Conservation (phyloP, 1,140 invertebrate species). For the Nasonia vitripennis region DNA sequence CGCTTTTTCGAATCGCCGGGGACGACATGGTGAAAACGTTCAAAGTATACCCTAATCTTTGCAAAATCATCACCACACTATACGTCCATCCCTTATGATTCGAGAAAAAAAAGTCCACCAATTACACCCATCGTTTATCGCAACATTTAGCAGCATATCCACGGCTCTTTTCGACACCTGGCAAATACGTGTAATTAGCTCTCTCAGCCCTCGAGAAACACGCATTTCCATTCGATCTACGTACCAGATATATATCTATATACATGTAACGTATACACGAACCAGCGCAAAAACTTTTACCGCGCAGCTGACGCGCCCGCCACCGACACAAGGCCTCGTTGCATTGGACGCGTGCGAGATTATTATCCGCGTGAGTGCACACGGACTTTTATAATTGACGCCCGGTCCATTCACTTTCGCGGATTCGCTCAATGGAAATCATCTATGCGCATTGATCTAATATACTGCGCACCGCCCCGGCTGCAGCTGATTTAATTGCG, state of each 20-base stretch:
- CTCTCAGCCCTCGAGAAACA: not conserved
- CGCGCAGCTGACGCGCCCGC: not conserved
- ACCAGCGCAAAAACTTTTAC: conserved; percentile 39
- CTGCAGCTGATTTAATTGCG: not conserved
- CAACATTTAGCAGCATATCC: not conserved
- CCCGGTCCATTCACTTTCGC: conserved; percentile 44
- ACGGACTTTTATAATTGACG: conserved; percentile 43
- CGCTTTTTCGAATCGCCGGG: too few relatives aligned
- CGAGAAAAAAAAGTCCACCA: too few relatives aligned
- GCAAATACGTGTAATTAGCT: not conserved
- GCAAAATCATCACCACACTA: too few relatives aligned
- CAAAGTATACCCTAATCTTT: too few relatives aligned
- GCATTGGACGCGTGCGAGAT: conserved; percentile 9
- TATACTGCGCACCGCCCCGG: too few relatives aligned
- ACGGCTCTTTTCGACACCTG: not conserved
- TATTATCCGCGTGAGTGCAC: conserved; percentile 44
- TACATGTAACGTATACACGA: not conserved
- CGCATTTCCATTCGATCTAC: not conserved
- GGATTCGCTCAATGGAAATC: conserved; percentile 34
- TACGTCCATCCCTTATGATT: too few relatives aligned
- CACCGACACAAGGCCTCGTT: conserved; percentile 26
- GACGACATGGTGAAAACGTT: too few relatives aligned
- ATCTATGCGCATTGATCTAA: not conserved
- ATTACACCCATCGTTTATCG: not conserved
- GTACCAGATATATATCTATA: not conserved